Evolutionary conservation across 2,113 vertebrate species (phyloP).

Genomic region (Haplotaxodon microlepis): DNA sequence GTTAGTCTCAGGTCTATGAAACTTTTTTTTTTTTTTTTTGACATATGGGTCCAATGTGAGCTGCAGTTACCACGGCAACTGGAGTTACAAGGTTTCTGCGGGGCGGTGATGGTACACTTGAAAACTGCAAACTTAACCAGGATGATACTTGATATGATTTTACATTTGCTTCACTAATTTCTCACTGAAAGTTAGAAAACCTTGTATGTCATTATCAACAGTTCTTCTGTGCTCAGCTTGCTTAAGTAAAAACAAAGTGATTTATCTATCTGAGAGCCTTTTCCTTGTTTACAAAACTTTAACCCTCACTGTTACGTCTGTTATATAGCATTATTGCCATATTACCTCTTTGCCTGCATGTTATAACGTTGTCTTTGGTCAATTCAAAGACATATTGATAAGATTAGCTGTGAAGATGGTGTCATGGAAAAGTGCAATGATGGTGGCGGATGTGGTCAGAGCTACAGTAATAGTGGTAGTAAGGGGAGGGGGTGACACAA

Average conservation of each 20-base stretch:
- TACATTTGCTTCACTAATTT: slow-evolving; percentile 42
- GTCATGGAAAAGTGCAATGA: not conserved
- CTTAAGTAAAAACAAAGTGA: slow-evolving; percentile 57
- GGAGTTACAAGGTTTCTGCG: slow-evolving; percentile 3
- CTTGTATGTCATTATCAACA: slow-evolving; percentile 51
- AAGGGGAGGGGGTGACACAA: not conserved
- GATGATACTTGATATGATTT: slow-evolving; percentile 31
- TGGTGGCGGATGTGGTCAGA: not conserved
- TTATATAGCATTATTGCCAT: not conserved
- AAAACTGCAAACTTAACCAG: not conserved
- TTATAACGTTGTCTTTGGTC: not conserved
- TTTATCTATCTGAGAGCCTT: slow-evolving; percentile 33
- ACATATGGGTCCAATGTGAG: not conserved
- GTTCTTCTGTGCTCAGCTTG: slow-evolving; percentile 62
- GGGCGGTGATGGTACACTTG: not conserved
- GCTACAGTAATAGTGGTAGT: not conserved
- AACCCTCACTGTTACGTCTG: not conserved
- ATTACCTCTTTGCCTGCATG: not conserved
- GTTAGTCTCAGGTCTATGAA: slow-evolving; percentile 30
- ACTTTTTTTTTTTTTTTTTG: not conserved
- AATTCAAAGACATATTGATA: not conserved
- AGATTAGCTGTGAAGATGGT: not conserved
- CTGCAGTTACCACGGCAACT: not conserved
- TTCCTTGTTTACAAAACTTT: not conserved
- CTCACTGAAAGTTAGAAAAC: slow-evolving; percentile 44